Base-by-base conservation (phyloP, 2,113 vertebrate genomes). In the Mormyrus lacerda region DNA sequence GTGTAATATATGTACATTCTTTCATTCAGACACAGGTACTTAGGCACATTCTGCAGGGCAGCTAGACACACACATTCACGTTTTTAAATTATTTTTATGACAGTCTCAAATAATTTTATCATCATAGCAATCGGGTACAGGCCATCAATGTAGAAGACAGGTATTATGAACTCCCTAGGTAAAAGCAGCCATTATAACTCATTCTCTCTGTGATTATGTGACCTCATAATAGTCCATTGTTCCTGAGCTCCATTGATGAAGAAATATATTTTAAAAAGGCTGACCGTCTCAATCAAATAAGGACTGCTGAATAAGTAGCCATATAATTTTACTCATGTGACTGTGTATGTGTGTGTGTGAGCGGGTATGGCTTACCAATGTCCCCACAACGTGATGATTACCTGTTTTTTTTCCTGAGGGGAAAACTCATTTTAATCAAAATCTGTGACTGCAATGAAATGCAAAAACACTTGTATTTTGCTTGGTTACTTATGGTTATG, bases 121-220 rank as follows among this genome's bases (percentile, higher is more conserved):
- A 42, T 79, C 83, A 69, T 65, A 47, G 42, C 58, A 13, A 73
- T 73, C 83, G 76, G 50, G n/a, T 50, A 4, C 44, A 84, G 44
- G 83, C 65, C 58, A 89, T 89, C 61, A 89, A 73, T 15, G 27
- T n/a, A 50, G 89, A 85, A 24, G 88, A 83, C 55, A 73, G 24
- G 51, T 89, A 27, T 89, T 61, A 89, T 89, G 27, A 84, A 84
- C 47, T 89, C 79, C 51, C 31, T 11, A 45, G 88, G 51, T 50
- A 89, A 89, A 61, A 24, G 42, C 88, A 45, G 39, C 42, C 82
- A 89, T 89, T 84, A 89, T 31, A 47, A 15, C 24, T 85, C 76
- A 35, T 39, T 89, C 35, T 84, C 17, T 44, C 19, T 58, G 10
- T 44, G 79, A 15, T 79, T 79, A 42, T 79, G 73, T 79, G 73